phyloP scores from a whole-genome alignment of 1,140 invertebrate genomes.

The Macrosteles quadrilineatus region DNA sequence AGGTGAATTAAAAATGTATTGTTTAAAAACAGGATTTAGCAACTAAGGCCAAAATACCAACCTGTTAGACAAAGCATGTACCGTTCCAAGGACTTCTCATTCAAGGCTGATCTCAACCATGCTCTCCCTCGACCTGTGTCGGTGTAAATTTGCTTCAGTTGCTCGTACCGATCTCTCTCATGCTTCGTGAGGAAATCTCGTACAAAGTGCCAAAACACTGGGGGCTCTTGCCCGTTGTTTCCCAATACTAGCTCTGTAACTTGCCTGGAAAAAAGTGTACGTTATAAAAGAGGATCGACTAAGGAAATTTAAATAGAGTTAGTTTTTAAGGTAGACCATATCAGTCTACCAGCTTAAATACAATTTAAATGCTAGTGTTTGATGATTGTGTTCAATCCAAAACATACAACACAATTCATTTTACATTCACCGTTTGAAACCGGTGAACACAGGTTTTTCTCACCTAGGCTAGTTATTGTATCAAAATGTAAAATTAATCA shows the following conservation, averaged over 20 bases:
- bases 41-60: no score
- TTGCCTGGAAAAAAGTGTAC: conserved; percentile 52
- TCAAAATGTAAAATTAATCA: no score
- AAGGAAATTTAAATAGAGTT: not conserved
- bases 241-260: conserved; percentile 59
- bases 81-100: conserved; percentile 86
- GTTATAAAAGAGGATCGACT: not conserved
- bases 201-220: conserved; percentile 67
- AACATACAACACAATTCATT: no score
- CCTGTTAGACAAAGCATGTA: conserved; percentile 69
- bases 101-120: conserved; percentile 82
- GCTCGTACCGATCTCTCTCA: conserved; percentile 80
- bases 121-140: conserved; percentile 81
- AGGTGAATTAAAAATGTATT: no score
- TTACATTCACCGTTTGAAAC: no score
- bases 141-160: conserved; percentile 77
- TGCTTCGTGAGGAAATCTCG: conserved; percentile 77
- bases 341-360: not conserved
- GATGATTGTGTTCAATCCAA: no score
- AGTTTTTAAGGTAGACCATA: no score
- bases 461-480: no score
- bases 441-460: no score
- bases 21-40: no score
- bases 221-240: conserved; percentile 40
- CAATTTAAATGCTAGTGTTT: no score